phyloP scores from a whole-genome alignment of 2,113 vertebrate genomes.

The Jacana jacana region DNA sequence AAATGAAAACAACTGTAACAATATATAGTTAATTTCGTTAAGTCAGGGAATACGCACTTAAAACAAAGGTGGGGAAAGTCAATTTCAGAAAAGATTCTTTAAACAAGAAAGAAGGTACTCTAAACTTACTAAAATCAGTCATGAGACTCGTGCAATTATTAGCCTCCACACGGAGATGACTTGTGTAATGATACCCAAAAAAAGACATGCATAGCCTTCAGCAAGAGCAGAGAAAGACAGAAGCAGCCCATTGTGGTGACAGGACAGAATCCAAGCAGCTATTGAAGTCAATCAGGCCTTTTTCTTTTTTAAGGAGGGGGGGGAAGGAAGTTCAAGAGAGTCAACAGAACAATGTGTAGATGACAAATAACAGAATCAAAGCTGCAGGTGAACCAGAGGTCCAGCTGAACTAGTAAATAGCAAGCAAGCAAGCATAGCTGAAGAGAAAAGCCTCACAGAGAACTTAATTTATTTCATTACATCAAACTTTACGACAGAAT shows the following conservation, averaged over 20 bases:
- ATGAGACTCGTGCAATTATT: not conserved
- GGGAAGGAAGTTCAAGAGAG: slow-evolving; percentile 37
- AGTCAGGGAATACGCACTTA: not conserved
- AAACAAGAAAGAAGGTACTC: not conserved
- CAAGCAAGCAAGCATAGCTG: not conserved
- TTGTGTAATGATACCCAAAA: not conserved
- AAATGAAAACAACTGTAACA: not conserved
- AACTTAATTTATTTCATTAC: not conserved
- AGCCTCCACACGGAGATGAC: not conserved
- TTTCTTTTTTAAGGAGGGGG: not conserved
- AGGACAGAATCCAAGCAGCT: not conserved
- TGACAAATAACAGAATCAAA: slow-evolving; percentile 11
- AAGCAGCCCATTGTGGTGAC: slow-evolving; percentile 21
- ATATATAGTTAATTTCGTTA: not conserved
- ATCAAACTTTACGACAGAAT: not conserved
- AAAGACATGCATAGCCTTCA: not conserved
- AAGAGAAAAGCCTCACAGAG: not conserved
- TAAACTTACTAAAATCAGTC: not conserved
- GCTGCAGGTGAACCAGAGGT: slow-evolving; percentile 21
- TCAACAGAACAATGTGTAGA: slow-evolving; percentile 19
- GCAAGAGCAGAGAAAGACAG: not conserved
- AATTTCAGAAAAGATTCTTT: not conserved
- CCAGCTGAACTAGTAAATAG: not conserved
- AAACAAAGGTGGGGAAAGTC: not conserved
- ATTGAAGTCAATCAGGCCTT: not conserved